Conservation (phyloP, 2,888 invertebrate species). For the Acrobasis suavella region DNA sequence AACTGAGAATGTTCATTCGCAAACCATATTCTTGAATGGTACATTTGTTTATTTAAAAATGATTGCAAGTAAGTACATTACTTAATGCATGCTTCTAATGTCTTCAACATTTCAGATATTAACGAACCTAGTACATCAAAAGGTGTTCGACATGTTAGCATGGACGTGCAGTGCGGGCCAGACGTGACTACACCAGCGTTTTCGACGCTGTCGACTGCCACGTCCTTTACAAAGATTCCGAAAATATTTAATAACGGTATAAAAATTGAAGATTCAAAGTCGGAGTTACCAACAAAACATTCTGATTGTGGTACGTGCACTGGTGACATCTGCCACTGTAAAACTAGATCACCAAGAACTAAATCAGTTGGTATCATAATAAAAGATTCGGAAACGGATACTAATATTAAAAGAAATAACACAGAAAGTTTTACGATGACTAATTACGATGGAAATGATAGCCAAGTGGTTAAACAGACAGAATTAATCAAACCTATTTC, state of each 20-base stretch:
- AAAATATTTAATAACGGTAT: slow-evolving; percentile 48
- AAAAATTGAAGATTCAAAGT: slow-evolving; percentile 49
- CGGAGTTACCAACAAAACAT: slow-evolving; percentile 33
- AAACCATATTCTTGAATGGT: slow-evolving; percentile 67
- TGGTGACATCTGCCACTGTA: slow-evolving; percentile 32
- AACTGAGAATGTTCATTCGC: slow-evolving; percentile 48
- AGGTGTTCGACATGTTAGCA: slow-evolving; percentile 64
- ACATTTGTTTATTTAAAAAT: background rate
- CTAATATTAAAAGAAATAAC: slow-evolving; percentile 26
- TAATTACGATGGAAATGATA: slow-evolving; percentile 22
- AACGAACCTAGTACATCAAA: slow-evolving; percentile 77
- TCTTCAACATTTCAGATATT: slow-evolving; percentile 54
- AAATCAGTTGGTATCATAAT: slow-evolving; percentile 52
- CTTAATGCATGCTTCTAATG: background rate
- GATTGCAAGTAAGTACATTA: slow-evolving; percentile 13
- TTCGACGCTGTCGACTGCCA: slow-evolving; percentile 48
- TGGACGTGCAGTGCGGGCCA: slow-evolving; percentile 72
- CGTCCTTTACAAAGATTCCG: slow-evolving; percentile 49
- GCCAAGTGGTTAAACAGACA: slow-evolving; percentile 35
- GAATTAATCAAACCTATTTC: slow-evolving; percentile 41
- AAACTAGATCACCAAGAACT: slow-evolving; percentile 39
- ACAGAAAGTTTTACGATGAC: slow-evolving; percentile 40
- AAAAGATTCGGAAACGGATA: slow-evolving; percentile 51
- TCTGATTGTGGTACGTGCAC: slow-evolving; percentile 49
- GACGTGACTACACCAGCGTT: slow-evolving; percentile 44